Conservation (phyloP, 2,113 vertebrate genomes). For the Promerops cafer region DNA sequence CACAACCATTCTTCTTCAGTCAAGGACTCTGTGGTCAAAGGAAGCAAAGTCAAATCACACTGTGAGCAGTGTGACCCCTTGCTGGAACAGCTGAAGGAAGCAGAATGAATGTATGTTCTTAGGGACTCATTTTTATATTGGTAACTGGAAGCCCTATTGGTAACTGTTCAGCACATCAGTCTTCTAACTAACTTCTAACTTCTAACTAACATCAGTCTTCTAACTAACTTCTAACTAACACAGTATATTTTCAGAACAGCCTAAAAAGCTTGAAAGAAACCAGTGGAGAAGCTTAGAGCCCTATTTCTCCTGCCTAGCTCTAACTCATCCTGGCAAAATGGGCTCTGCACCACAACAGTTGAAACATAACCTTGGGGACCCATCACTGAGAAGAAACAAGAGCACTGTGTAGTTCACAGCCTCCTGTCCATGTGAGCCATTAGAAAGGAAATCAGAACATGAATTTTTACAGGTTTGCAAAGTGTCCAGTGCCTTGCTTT, state of each 20-base stretch:
- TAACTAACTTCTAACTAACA: too few species aligned
- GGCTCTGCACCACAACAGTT: background rate
- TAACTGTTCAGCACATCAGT: constrained; percentile 1
- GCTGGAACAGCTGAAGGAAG: background rate
- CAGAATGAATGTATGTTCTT: background rate
- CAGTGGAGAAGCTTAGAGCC: background rate
- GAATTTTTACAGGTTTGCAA: background rate
- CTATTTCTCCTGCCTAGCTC: background rate
- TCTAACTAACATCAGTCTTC: constrained; percentile 2
- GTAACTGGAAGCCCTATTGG: constrained; percentile 12
- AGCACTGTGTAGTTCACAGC: background rate
- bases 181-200: constrained; percentile 19
- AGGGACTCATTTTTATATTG: background rate
- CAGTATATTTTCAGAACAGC: constrained; percentile 12
- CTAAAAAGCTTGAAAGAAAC: background rate
- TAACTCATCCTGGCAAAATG: background rate
- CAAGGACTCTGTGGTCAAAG: background rate
- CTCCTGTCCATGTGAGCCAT: background rate
- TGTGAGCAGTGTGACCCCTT: background rate
- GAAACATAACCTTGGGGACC: background rate
- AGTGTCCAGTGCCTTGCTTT: background rate
- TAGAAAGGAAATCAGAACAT: background rate
- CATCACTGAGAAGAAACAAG: background rate
- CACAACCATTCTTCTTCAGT: background rate
- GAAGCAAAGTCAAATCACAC: background rate